Evolutionary conservation across 37 sponge, comb jelly and placozoan genomes (phyloP).

Genomic region (Chondrosia reniformis): DNA sequence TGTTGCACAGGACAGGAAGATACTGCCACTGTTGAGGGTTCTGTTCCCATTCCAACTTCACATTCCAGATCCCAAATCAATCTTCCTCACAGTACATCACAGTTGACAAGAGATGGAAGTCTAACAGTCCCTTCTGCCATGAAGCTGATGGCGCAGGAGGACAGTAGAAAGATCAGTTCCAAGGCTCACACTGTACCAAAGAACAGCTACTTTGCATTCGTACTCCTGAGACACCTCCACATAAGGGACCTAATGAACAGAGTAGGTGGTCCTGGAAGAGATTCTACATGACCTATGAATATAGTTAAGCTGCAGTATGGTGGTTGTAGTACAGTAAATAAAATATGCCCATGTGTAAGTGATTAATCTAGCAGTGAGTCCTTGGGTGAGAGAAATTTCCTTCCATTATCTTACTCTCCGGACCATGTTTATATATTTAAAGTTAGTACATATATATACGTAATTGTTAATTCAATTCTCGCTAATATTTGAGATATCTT

Average conservation of each 20-base stretch:
- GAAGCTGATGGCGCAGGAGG: constrained; percentile 44
- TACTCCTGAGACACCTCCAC: constrained; percentile 58
- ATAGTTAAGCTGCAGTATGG: neutral
- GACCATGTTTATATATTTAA: too few species aligned
- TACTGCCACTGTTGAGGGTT: too few species aligned
- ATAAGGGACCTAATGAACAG: constrained; percentile 64
- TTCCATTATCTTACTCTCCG: too few species aligned
- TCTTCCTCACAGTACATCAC: too few species aligned
- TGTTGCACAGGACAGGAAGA: too few species aligned
- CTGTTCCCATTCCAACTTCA: too few species aligned
- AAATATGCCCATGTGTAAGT: neutral
- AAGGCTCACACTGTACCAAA: constrained; percentile 48
- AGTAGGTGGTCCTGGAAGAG: constrained; percentile 34
- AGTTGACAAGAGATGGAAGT: neutral
- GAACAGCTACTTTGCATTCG: constrained; percentile 62
- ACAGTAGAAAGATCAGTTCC: constrained; percentile 44
- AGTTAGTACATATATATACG: too few species aligned
- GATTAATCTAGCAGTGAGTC: neutral
- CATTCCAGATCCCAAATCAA: neutral
- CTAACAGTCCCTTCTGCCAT: constrained; percentile 37
- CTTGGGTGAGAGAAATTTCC: neutral
- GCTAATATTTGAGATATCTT: too few species aligned
- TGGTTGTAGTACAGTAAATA: neutral
- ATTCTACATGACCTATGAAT: neutral
- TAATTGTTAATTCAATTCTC: too few species aligned